Evolutionary conservation across 2,797 vertebrate species (phyloP), one percentile per base, ranked within the genome.

Genomic region (Anguilla pacifica): DNA sequence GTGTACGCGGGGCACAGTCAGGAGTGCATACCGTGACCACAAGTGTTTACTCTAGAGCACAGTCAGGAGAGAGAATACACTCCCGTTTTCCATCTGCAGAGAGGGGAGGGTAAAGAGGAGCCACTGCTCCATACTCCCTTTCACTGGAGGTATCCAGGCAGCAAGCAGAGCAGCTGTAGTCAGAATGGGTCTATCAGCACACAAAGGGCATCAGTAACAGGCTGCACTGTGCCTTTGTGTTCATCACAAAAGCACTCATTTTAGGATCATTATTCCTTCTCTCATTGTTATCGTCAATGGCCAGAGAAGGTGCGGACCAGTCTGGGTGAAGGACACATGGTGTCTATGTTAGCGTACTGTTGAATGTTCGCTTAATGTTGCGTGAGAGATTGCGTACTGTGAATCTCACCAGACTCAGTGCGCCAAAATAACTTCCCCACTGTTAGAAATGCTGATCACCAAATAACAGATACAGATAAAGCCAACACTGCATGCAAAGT

Each of bases 191-290:
- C 79, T 46, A n/a, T 82, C 79, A n/a, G 46, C 79, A 51, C 39
- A 82, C 46, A 82, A 82, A 82, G 79, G 46, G 79, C 43, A n/a
- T 35, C 46, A 51, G 25, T 39, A 82, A 82, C 46, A n/a, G 46
- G 43, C 43, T 35, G 19, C 46, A 7, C 51, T 82, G 79, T 82
- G 79, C 79, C 46, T 82, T 82, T 82, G 79, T 82, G 46, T 82
- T n/a, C 79, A 51, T n/a, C 79, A 25, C 79, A 82, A 82, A 82
- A 82, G 79, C 25, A 82, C 46, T 46, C 6, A 51, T 82, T 82
- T 51, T 25, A 11, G 46, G 46, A 82, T 81, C 77, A 81, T 81
- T 19, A 25, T 49, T 46, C 79, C 10, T 9, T 49, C 28, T n/a
- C 72, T 13, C n/a, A 28, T 46, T 17, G 6, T 81, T 81, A 35